These are phyloP conservation scores for Platypus cylindrus DNA, from an alignment of 2,888 invertebrate species.

Conservation along the genomic window DNA sequence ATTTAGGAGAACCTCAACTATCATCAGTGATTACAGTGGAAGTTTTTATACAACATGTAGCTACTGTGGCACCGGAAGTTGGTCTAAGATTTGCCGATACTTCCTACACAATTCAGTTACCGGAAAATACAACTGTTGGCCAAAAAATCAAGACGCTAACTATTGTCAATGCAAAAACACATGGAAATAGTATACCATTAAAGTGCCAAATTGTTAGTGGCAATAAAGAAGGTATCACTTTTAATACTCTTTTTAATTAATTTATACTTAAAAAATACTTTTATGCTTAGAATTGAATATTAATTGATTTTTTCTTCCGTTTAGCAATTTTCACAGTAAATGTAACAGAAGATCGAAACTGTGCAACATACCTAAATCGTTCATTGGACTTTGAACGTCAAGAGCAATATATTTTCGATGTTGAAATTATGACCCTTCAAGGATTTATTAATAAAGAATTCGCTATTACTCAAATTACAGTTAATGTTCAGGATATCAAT, in stretches of 20 bases:
- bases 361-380: constrained; percentile 61
- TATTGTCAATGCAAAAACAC: constrained; percentile 59
- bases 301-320: constrained; percentile 1
- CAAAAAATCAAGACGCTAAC: constrained; percentile 57
- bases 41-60: constrained; percentile 71
- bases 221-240: constrained; percentile 52
- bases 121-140: constrained; percentile 60
- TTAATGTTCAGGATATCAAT: constrained; percentile 77
- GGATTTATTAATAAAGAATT: constrained; percentile 69
- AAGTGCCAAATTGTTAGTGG: constrained; percentile 69
- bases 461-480: constrained; percentile 60
- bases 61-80: constrained; percentile 49
- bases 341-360: constrained; percentile 68
- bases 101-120: constrained; percentile 68
- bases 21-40: constrained; percentile 71
- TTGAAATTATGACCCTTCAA: constrained; percentile 66
- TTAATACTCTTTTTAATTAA: no score
- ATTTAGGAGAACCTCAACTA: constrained; percentile 73
- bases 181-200: constrained; percentile 55
- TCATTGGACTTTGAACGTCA: constrained; percentile 69
- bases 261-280: neutral
- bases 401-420: constrained; percentile 58
- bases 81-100: constrained; percentile 82
- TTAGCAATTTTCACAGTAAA: constrained; percentile 17
- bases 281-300: constrained; percentile 1